A percentile compares a stretch with the other conserved stretches of the same genome.
These are phyloP conservation scores for Momotus momota DNA, from an alignment of 2,797 vertebrate species.

Conservation along the genomic window DNA sequence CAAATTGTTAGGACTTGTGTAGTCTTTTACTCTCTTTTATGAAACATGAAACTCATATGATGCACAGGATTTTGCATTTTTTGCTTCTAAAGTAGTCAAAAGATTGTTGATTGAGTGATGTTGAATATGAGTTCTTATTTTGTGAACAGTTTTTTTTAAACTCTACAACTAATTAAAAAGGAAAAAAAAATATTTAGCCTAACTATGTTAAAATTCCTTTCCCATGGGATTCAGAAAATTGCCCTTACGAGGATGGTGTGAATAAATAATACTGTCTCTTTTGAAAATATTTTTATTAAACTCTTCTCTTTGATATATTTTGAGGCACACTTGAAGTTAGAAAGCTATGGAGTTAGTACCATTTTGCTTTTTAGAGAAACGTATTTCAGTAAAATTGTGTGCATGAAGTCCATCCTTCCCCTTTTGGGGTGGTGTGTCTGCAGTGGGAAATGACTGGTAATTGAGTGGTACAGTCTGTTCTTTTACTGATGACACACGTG, in stretches of 20 bases:
- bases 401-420: not conserved
- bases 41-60: not conserved
- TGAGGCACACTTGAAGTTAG: not conserved
- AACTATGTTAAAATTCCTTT: not conserved
- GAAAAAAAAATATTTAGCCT: not conserved
- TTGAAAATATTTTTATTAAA: not conserved
- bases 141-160: not conserved
- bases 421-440: not conserved
- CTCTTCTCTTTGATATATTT: not conserved
- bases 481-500: not conserved
- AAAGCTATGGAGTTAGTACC: not conserved
- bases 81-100: not conserved
- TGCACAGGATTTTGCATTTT: not conserved
- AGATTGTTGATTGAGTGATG: not conserved
- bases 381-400: not conserved
- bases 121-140: not conserved
- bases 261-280: not conserved
- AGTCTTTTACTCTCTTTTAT: not conserved
- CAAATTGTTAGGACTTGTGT: not conserved
- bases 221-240: not conserved
- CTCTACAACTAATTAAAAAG: not conserved
- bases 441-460: not conserved
- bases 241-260: not conserved
- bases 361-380: not conserved
- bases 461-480: rapidly evolving